phyloP scores from a whole-genome alignment of 2,888 invertebrate genomes.

The Synergus laeviventris region DNA sequence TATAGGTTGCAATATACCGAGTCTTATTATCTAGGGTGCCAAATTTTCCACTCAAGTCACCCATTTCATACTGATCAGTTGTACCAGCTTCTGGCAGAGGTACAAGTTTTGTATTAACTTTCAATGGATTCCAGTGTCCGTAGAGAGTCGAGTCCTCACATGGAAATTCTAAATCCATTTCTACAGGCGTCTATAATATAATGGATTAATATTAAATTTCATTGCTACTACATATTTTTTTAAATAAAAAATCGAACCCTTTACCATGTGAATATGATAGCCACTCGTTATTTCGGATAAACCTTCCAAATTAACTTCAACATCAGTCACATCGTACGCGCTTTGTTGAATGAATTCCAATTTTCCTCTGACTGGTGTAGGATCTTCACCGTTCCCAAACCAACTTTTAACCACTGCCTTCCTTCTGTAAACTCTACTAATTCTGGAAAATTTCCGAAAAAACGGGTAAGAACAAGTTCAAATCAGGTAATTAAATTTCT shows the following conservation, averaged over 20 bases:
- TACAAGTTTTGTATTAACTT: conserved; percentile 81
- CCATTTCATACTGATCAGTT: conserved; percentile 91
- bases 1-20: conserved; percentile 80
- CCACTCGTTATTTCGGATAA: conserved; percentile 81
- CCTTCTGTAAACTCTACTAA: conserved; percentile 84
- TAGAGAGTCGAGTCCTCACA: conserved; percentile 90
- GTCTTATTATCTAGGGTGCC: conserved; percentile 84
- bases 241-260: background rate
- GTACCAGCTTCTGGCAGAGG: conserved; percentile 84
- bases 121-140: conserved; percentile 91
- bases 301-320: conserved; percentile 86
- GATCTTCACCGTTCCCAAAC: conserved; percentile 87
- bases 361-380: conserved; percentile 82
- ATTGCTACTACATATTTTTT: background rate
- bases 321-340: conserved; percentile 88
- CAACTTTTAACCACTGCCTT: conserved; percentile 92
- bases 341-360: conserved; percentile 91
- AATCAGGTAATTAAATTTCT: background rate
- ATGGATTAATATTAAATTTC: background rate
- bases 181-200: conserved; percentile 84
- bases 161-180: conserved; percentile 90
- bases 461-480: background rate
- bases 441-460: conserved; percentile 77
- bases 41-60: conserved; percentile 91
- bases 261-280: conserved; percentile 88